Evolutionary conservation across 2,113 vertebrate genomes (phyloP).

Genomic region (Colaptes auratus): DNA sequence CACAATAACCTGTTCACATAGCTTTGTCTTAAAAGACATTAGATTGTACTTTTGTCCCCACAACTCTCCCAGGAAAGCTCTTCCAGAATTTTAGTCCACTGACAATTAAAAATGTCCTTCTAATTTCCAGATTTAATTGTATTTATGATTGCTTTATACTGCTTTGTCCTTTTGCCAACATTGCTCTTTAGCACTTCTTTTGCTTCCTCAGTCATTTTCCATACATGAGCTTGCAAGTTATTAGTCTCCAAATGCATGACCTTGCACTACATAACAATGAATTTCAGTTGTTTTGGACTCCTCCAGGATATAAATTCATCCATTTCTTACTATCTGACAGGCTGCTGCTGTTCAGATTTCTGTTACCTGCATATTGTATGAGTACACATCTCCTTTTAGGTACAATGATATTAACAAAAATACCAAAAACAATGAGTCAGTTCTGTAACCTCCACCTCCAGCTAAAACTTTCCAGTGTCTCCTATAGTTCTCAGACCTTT

Average conservation of each 20-base stretch:
- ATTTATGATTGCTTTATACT: constrained; percentile 27
- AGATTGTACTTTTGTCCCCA: not conserved
- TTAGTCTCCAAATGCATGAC: constrained; percentile 7
- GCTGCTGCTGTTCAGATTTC: not conserved
- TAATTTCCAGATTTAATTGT: not conserved
- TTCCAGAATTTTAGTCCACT: not conserved
- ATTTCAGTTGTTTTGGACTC: not conserved
- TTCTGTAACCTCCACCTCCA: not conserved
- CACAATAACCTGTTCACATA: not conserved
- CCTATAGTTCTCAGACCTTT: not conserved
- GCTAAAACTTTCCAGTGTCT: not conserved
- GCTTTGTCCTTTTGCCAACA: constrained; percentile 36
- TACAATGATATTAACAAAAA: not conserved
- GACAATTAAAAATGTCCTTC: not conserved
- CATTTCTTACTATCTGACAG: not conserved
- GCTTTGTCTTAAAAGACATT: not conserved
- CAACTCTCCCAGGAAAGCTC: not conserved
- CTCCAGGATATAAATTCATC: not conserved
- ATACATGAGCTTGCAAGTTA: constrained; percentile 8
- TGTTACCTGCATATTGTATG: not conserved
- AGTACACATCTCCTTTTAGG: not conserved
- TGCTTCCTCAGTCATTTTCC: constrained; percentile 50
- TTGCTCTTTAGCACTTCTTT: constrained; percentile 35
- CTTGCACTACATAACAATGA: not conserved
- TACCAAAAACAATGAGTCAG: not conserved